Conservation (phyloP, 2,113 vertebrate genomes). For the Bambusicola thoracicus region DNA sequence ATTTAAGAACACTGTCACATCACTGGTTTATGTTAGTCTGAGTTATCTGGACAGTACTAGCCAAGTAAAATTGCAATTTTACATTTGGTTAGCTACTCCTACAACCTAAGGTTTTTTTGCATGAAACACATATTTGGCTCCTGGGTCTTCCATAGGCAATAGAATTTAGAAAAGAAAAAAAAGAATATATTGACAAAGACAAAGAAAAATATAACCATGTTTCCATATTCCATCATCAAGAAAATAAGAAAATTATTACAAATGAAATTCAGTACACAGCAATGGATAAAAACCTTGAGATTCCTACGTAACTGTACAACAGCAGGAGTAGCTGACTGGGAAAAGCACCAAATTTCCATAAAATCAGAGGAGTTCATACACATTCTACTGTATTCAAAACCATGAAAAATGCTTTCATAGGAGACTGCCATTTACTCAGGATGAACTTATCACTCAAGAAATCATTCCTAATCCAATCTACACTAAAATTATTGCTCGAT, state of each 20-base stretch:
- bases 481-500: conserved; percentile 18
- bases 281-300: not conserved
- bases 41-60: not conserved
- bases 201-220: not conserved
- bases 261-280: not conserved
- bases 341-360: not conserved
- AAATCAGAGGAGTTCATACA: not conserved
- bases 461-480: conserved; percentile 13
- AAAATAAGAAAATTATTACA: not conserved
- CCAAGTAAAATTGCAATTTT: not conserved
- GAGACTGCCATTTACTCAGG: not conserved
- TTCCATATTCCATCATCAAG: not conserved
- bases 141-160: not conserved
- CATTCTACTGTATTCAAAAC: not conserved
- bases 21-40: not conserved
- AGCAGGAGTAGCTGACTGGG: not conserved
- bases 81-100: not conserved
- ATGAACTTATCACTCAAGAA: not conserved
- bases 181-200: not conserved
- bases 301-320: not conserved
- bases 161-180: not conserved
- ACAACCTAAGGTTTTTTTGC: not conserved
- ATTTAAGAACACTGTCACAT: not conserved
- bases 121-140: not conserved
- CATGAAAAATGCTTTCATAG: not conserved